Evolutionary conservation across 2,113 vertebrate species (phyloP).

Genomic region (Myotis brandtii): DNA sequence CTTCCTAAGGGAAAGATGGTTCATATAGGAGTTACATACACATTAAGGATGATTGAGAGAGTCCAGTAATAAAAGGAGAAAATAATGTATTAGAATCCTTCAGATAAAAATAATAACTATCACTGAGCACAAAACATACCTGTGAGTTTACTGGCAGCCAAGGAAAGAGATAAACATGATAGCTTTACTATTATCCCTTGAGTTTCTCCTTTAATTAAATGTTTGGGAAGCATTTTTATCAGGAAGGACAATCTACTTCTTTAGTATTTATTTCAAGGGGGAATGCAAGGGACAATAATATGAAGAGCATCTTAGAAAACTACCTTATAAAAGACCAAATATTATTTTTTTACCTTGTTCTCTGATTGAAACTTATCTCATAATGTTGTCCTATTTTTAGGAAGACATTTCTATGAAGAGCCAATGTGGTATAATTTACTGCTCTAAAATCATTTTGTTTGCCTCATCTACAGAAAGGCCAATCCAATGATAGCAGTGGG

Average conservation of each 20-base stretch:
- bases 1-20: not conserved
- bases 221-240: conserved; percentile 3
- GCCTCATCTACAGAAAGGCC: not conserved
- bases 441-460: not conserved
- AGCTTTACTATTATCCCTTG: not conserved
- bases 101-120: not conserved
- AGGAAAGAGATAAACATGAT: conserved; percentile 19
- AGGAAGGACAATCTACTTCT: not conserved
- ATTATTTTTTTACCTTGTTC: not conserved
- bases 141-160: not conserved
- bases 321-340: not conserved
- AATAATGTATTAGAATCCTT: conserved; percentile 5
- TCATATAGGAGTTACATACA: not conserved
- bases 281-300: not conserved
- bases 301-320: not conserved
- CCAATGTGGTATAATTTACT: not conserved
- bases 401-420: not conserved
- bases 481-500: not conserved
- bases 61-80: not conserved
- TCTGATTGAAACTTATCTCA: conserved; percentile 16
- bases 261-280: conserved; percentile 49
- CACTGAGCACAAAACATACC: not conserved
- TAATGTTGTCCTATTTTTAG: not conserved
- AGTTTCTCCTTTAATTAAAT: conserved; percentile 34
- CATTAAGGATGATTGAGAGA: not conserved